Conservation (phyloP, 2,797 vertebrate species). For the Lagodon rhomboides region DNA sequence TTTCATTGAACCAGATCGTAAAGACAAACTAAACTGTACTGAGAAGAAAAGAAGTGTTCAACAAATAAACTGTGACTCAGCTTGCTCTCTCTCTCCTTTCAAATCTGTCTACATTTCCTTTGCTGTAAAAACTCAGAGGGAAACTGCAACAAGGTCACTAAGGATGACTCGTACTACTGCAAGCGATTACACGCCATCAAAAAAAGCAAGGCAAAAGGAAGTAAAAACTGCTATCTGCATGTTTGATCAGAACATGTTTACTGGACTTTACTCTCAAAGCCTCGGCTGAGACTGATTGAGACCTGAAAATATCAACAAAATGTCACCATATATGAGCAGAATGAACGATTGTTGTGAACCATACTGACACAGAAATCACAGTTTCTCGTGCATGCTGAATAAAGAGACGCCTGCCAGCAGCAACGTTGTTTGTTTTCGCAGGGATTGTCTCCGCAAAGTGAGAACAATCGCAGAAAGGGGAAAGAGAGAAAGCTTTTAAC, state of each 20-base stretch:
- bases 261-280: neutral
- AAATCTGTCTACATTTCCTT: neutral
- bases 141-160: neutral
- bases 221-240: constrained; percentile 31
- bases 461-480: constrained; percentile 33
- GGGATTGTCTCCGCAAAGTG: constrained; percentile 26
- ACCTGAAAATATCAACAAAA: neutral
- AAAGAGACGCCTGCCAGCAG: constrained; percentile 5
- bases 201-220: constrained; percentile 38
- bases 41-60: neutral
- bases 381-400: neutral
- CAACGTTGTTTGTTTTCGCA: constrained; percentile 19
- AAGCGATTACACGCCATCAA: constrained; percentile 17
- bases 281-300: neutral
- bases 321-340: neutral
- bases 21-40: neutral
- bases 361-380: neutral
- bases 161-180: neutral
- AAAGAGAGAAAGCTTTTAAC: constrained; percentile 63
- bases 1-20: neutral
- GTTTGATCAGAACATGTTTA: constrained; percentile 49
- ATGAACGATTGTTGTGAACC: neutral
- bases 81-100: neutral
- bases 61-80: neutral
- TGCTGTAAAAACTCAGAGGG: constrained; percentile 1